These are phyloP conservation scores for Tricholaema leucomelas DNA, from an alignment of 2,113 vertebrate species.

Conservation along the genomic window DNA sequence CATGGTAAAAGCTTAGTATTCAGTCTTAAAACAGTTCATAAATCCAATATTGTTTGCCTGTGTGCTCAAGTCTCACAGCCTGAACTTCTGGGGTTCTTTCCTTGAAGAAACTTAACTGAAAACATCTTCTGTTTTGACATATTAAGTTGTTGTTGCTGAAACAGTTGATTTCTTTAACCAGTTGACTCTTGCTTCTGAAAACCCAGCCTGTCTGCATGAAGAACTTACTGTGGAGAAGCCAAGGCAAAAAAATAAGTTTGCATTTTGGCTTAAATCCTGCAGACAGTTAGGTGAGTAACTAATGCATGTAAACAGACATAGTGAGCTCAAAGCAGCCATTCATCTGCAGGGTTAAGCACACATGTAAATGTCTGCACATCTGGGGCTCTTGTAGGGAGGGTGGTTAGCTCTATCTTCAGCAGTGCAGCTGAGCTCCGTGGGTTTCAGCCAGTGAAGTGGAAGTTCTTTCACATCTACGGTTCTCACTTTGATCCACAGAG, in stretches of 20 bases:
- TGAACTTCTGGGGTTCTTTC: background rate
- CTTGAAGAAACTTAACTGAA: background rate
- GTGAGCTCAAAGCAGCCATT: background rate
- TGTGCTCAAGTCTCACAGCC: background rate
- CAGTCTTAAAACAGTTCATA: background rate
- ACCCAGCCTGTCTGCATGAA: background rate
- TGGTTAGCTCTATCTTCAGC: background rate
- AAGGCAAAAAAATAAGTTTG: background rate
- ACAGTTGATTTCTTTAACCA: background rate
- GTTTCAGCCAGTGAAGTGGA: background rate
- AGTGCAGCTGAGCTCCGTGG: rapidly evolving
- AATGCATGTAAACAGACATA: background rate
- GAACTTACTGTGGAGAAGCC: constrained; percentile 2
- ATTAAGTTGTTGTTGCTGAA: rapidly evolving
- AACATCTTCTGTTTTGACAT: background rate
- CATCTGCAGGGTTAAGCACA: background rate
- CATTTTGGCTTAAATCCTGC: background rate
- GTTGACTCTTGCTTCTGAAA: background rate
- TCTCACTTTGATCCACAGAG: background rate
- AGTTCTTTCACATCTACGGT: background rate
- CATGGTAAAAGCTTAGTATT: background rate
- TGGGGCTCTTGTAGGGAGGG: background rate
- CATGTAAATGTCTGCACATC: background rate
- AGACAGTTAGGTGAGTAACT: background rate
- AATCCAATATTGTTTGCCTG: background rate